Evolutionary conservation across 2,888 invertebrate species (phyloP).

Genomic region (Erebia epiphron): DNA sequence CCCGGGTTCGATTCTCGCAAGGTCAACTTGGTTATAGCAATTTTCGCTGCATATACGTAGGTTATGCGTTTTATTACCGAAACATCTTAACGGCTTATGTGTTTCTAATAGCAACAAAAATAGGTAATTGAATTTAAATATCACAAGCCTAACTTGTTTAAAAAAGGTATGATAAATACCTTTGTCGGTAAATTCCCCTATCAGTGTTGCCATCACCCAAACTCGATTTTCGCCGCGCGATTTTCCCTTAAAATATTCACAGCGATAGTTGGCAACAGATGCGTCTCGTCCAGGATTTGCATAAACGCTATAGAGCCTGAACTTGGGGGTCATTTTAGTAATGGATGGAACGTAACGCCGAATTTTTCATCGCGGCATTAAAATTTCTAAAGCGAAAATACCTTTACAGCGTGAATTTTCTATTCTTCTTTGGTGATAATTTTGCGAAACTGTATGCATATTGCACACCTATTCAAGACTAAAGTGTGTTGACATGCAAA

Average conservation of each 20-base stretch:
- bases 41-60: too few species aligned
- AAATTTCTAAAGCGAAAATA: conserved; percentile 15
- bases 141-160: too few species aligned
- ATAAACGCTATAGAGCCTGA: conserved; percentile 30
- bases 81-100: too few species aligned
- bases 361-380: conserved; percentile 29
- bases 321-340: conserved; percentile 32
- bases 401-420: conserved; percentile 4
- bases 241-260: conserved; percentile 45
- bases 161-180: neutral
- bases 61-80: too few species aligned
- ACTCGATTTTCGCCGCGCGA: conserved; percentile 31
- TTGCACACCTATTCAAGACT: neutral
- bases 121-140: too few species aligned
- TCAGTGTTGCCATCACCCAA: conserved; percentile 13
- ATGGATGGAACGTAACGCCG: conserved; percentile 24
- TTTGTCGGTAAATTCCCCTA: conserved; percentile 5
- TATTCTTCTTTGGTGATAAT: neutral
- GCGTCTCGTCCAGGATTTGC: conserved; percentile 38
- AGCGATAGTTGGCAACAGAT: conserved; percentile 42
- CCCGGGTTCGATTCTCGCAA: too few species aligned
- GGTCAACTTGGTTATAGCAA: too few species aligned
- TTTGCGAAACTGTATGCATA: neutral
- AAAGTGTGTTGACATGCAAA: too few species aligned
- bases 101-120: too few species aligned